Conservation (phyloP, 2,888 invertebrate species). For the Rhagium mordax region DNA sequence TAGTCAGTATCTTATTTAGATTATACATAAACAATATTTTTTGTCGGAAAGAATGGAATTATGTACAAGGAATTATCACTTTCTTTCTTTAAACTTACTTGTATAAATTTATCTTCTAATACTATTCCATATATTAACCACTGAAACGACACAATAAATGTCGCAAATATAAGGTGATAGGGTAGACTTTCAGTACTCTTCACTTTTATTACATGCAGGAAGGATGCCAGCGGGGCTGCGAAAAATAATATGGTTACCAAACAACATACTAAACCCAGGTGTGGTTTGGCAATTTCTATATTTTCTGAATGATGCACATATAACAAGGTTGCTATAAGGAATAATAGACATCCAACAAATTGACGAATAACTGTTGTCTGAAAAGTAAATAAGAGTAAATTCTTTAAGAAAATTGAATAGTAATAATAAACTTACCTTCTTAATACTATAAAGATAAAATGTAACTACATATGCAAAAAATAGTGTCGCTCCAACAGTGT, state of each 20-base stretch:
- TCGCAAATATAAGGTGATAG: conserved; percentile 87
- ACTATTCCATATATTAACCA: conserved; percentile 91
- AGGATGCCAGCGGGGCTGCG: conserved; percentile 85
- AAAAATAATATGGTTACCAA: conserved; percentile 84
- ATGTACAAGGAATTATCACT: too few species aligned
- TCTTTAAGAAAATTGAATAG: not conserved
- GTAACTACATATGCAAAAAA: conserved; percentile 81
- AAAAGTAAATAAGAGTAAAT: conserved; percentile 48
- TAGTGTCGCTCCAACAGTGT: conserved; percentile 80
- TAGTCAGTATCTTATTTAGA: too few species aligned
- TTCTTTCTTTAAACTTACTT: too few species aligned
- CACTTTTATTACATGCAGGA: conserved; percentile 85
- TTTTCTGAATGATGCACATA: conserved; percentile 76
- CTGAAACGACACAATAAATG: conserved; percentile 85
- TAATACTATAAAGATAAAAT: conserved; percentile 82
- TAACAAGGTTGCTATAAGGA: conserved; percentile 73
- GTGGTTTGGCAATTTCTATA: conserved; percentile 71
- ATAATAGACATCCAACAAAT: conserved; percentile 71
- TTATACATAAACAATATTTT: too few species aligned
- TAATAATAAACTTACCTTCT: conserved; percentile 72
- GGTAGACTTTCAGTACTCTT: conserved; percentile 90
- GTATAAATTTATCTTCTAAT: conserved; percentile 84
- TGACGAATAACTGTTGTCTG: conserved; percentile 76
- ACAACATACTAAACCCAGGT: conserved; percentile 82
- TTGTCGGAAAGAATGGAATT: too few species aligned